A percentile compares a stretch with the other conserved stretches of the same genome.
Evolutionary conservation across 2,888 invertebrate genomes (phyloP).

Genomic region (Emmelina monodactyla): DNA sequence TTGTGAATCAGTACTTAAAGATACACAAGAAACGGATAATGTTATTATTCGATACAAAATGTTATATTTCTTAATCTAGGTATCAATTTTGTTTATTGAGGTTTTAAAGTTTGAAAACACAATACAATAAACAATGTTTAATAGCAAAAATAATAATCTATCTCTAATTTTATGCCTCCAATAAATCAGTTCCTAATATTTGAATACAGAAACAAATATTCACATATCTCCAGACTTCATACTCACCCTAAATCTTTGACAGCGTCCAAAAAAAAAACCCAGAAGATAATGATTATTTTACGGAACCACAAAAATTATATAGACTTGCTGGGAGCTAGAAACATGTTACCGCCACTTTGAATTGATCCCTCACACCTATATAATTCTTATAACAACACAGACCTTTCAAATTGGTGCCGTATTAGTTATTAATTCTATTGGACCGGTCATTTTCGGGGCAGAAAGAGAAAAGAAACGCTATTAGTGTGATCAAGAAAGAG

Average conservation of each 20-base stretch:
- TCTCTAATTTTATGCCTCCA: no score
- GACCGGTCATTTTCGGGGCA: constrained; percentile 6
- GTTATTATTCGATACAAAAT: not conserved
- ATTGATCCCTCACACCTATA: not conserved
- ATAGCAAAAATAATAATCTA: no score
- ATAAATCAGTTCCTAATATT: no score
- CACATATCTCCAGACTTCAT: not conserved
- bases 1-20: no score
- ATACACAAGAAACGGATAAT: no score
- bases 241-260: constrained; percentile 10
- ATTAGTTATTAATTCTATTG: constrained; percentile 11
- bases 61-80: not conserved
- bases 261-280: constrained; percentile 9
- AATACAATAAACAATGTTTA: not conserved
- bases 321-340: constrained; percentile 9
- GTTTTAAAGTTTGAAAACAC: not conserved
- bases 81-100: no score
- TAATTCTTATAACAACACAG: not conserved
- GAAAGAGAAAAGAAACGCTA: constrained; percentile 4
- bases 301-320: constrained; percentile 15
- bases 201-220: not conserved
- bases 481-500: constrained; percentile 7
- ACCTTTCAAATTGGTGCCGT: constrained; percentile 1
- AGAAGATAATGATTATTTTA: constrained; percentile 16
- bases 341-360: constrained; percentile 1